Percentiles rank a stretch among this genome's conserved stretches.
These are phyloP conservation scores for Encarsia formosa DNA, from an alignment of 2,888 invertebrate species.

Conservation along the genomic window DNA sequence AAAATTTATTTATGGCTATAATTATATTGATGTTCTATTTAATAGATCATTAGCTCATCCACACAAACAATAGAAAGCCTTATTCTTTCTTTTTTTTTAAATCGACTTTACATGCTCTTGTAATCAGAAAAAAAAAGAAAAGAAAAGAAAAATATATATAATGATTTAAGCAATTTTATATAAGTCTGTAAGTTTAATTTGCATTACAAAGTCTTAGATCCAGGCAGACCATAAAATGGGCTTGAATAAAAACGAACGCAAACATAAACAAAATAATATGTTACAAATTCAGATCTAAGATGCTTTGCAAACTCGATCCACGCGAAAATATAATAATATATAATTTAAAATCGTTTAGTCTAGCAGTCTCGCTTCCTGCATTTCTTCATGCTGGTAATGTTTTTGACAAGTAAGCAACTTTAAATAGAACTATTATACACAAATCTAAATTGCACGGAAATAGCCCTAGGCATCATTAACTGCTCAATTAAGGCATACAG, in stretches of 20 bases:
- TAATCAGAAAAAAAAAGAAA: constrained; percentile 9
- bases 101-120: not conserved
- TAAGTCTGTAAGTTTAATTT: constrained; percentile 18
- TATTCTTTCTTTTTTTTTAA: not conserved
- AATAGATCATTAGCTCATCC: constrained; percentile 10
- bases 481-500: constrained; percentile 30
- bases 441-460: constrained; percentile 42
- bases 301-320: constrained; percentile 25
- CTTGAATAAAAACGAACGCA: constrained; percentile 10
- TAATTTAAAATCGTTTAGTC: constrained; percentile 21
- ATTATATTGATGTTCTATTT: constrained; percentile 21
- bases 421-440: constrained; percentile 25
- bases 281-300: constrained; percentile 29
- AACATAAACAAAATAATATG: constrained; percentile 26
- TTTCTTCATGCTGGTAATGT: constrained; percentile 15
- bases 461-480: constrained; percentile 30
- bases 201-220: constrained; percentile 27
- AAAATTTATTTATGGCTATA: constrained; percentile 25
- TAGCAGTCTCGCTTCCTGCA: constrained; percentile 22
- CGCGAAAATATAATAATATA: constrained; percentile 19
- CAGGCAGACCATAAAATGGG: constrained; percentile 14
- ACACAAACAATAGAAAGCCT: constrained; percentile 3
- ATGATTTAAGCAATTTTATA: constrained; percentile 16
- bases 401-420: constrained; percentile 20
- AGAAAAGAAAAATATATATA: constrained; percentile 19